Conservation (phyloP, 1,140 invertebrate species). For the Bombus impatiens region DNA sequence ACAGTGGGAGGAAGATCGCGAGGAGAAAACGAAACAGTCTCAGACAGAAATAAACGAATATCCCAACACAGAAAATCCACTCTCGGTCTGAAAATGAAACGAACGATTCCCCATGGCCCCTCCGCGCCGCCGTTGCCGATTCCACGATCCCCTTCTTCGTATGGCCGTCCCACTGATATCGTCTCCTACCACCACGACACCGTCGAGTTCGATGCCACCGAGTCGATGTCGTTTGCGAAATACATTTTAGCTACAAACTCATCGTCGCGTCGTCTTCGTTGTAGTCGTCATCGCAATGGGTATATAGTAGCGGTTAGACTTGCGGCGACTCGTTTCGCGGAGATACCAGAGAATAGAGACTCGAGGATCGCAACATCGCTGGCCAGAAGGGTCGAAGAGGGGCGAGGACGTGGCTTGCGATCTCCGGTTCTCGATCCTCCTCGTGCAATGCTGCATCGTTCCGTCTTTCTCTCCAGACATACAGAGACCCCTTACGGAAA, state of each 20-base stretch:
- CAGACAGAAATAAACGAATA: constrained; percentile 76
- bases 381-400: constrained; percentile 20
- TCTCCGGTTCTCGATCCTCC: constrained; percentile 23
- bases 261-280: constrained; percentile 26
- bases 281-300: background rate
- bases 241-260: constrained; percentile 68
- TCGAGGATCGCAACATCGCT: constrained; percentile 3
- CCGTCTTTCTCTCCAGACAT: constrained; percentile 45
- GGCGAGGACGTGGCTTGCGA: background rate
- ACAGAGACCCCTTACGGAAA: constrained; percentile 65
- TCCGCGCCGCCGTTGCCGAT: constrained; percentile 15
- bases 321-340: constrained; percentile 48
- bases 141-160: constrained; percentile 28
- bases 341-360: constrained; percentile 51
- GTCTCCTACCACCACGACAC: constrained; percentile 20
- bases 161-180: constrained; percentile 45
- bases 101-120: constrained; percentile 51
- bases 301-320: constrained; percentile 38
- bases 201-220: constrained; percentile 64
- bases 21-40: constrained; percentile 34
- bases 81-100: constrained; percentile 72
- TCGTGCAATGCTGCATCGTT: constrained; percentile 36
- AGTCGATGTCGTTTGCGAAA: constrained; percentile 65
- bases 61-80: constrained; percentile 73
- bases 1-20: background rate